Percentiles rank a stretch among this genome's conserved stretches.
Conservation (phyloP, 2,113 vertebrate species). For the Scopus umbretta region DNA sequence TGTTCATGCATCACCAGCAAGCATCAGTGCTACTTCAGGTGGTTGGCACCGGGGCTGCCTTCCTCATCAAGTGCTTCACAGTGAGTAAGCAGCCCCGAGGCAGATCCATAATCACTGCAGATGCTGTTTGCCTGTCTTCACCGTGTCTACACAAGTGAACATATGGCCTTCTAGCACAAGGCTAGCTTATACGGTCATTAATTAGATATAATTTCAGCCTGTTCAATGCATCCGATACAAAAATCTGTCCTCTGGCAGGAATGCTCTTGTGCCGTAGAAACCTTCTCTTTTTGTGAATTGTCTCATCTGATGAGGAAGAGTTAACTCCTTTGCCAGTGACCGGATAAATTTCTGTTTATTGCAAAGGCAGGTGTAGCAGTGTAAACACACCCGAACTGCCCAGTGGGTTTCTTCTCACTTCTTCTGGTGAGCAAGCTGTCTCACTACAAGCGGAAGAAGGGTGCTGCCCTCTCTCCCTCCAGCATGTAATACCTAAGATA, state of each 20-base stretch:
- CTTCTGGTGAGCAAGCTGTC: neutral
- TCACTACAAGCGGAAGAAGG: neutral
- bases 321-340: neutral
- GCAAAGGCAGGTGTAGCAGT: neutral
- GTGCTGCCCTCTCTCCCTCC: neutral
- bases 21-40: neutral
- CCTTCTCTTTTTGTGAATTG: neutral
- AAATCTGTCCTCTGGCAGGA: neutral
- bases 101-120: constrained; percentile 1
- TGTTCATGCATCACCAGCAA: neutral
- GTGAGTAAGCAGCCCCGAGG: constrained; percentile 37
- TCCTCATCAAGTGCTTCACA: neutral
- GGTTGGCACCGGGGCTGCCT: neutral
- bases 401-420: neutral
- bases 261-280: neutral
- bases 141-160: neutral
- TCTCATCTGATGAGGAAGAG: neutral
- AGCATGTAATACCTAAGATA: neutral
- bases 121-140: constrained; percentile 37
- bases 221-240: neutral
- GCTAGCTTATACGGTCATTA: constrained; percentile 11
- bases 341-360: neutral
- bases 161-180: constrained; percentile 30
- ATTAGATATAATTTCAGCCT: constrained; percentile 35
- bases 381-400: neutral